These are phyloP conservation scores for Drosophila acutilabella DNA, from an alignment of 2,888 invertebrate genomes.

Conservation along the genomic window DNA sequence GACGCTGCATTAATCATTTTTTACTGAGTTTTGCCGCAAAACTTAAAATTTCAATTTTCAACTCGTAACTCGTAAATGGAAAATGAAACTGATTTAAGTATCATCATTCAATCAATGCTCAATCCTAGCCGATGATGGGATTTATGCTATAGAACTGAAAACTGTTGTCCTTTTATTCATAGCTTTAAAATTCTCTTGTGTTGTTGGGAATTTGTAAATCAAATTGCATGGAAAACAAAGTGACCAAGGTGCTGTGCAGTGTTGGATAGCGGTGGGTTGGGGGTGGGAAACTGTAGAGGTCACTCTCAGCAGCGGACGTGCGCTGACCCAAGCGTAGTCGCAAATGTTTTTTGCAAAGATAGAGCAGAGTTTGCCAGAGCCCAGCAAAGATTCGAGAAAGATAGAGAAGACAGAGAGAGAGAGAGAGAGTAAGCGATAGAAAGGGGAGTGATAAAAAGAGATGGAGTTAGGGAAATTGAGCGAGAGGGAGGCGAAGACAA, in stretches of 20 bases:
- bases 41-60: constrained; percentile 58
- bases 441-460: constrained; percentile 13
- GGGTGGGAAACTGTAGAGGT: not conserved
- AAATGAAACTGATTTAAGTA: constrained; percentile 18
- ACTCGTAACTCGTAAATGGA: not conserved
- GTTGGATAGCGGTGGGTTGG: not conserved
- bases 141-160: constrained; percentile 12
- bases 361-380: constrained; percentile 46
- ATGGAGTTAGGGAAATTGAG: constrained; percentile 22
- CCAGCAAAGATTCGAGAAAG: constrained; percentile 41
- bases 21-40: constrained; percentile 46
- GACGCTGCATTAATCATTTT: constrained; percentile 72
- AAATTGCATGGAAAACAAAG: constrained; percentile 72
- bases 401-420: constrained; percentile 37
- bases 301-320: constrained; percentile 36
- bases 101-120: constrained; percentile 51
- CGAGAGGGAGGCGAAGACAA: constrained; percentile 49
- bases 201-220: constrained; percentile 55
- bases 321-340: constrained; percentile 51
- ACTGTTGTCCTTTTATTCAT: constrained; percentile 45
- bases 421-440: constrained; percentile 10
- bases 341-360: constrained; percentile 38
- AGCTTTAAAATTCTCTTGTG: constrained; percentile 9
- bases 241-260: constrained; percentile 12
- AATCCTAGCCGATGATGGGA: constrained; percentile 19